Conservation (phyloP, 2,797 vertebrate genomes). For the Glyptemys insculpta region DNA sequence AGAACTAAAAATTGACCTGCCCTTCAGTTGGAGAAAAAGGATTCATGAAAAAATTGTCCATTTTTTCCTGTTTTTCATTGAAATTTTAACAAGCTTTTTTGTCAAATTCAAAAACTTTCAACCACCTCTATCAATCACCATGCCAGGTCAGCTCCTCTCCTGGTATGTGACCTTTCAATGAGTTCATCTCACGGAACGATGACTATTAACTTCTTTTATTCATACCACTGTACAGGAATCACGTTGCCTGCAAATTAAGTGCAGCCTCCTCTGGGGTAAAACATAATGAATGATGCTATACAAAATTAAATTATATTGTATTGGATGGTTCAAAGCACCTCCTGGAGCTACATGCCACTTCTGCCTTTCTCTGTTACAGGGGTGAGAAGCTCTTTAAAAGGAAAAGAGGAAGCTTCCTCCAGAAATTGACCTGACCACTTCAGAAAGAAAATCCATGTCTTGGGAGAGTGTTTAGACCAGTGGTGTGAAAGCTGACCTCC, state of each 20-base stretch:
- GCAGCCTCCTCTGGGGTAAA: constrained; percentile 42
- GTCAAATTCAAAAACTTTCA: constrained; percentile 17
- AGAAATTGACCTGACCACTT: neutral
- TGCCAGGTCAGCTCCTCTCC: neutral
- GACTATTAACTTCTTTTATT: neutral
- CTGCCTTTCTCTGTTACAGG: neutral
- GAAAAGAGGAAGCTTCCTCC: neutral
- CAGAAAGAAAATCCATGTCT: neutral
- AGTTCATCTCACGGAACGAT: neutral
- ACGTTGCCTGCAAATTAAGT: constrained; percentile 58
- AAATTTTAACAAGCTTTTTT: constrained; percentile 22
- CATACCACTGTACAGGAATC: neutral
- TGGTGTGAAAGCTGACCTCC: constrained; percentile 33
- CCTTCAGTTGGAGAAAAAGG: neutral
- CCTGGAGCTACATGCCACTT: constrained; percentile 9
- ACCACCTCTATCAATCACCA: neutral
- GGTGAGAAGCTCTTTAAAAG: neutral
- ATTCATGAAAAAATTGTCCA: neutral
- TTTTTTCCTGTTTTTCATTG: neutral
- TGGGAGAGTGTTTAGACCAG: neutral
- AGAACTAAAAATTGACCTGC: neutral
- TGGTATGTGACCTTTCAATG: neutral
- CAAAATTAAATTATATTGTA: constrained; percentile 56
- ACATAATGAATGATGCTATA: constrained; percentile 14
- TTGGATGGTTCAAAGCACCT: constrained; percentile 44